Evolutionary conservation across 1,140 invertebrate genomes (phyloP).

Genomic region (Eumeta japonica): DNA sequence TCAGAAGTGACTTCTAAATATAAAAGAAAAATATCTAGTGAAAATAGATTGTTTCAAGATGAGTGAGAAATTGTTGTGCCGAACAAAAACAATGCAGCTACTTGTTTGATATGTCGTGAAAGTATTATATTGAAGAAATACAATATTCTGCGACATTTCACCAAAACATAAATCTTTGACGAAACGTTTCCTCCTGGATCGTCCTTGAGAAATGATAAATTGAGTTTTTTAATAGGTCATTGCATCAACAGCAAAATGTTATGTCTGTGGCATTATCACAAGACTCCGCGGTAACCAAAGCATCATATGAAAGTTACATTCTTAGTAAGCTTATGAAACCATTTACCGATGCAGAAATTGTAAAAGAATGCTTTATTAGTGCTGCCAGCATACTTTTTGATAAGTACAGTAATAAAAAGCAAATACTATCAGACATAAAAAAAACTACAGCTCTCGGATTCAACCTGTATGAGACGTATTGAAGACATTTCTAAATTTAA

Average conservation of each 20-base stretch:
- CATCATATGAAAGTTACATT: constrained; percentile 21
- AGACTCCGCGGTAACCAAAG: constrained; percentile 16
- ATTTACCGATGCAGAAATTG: too few species aligned
- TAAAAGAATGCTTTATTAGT: constrained; percentile 18
- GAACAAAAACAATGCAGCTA: constrained; percentile 11
- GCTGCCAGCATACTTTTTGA: constrained; percentile 16
- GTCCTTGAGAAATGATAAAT: constrained; percentile 15
- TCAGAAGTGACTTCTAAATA: too few species aligned
- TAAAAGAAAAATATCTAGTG: too few species aligned
- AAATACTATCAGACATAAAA: too few species aligned
- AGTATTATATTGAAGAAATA: constrained; percentile 13
- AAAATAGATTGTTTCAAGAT: too few species aligned
- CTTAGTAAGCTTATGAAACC: constrained; percentile 14
- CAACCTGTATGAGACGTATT: constrained; percentile 12
- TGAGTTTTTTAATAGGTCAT: constrained; percentile 14
- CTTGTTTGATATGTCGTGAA: constrained; percentile 12
- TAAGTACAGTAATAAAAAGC: constrained; percentile 14
- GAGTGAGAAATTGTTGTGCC: constrained; percentile 13
- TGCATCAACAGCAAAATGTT: constrained; percentile 16
- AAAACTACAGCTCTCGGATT: constrained; percentile 13
- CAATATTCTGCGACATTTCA: constrained; percentile 10
- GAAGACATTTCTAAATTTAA: constrained; percentile 15
- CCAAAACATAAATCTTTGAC: constrained; percentile 9
- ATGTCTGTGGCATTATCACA: constrained; percentile 14
- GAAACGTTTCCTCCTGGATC: constrained; percentile 14